A percentile compares a stretch with the other conserved stretches of the same genome.
Conservation (phyloP, 2,888 invertebrate genomes). For the Agrotis clavis region DNA sequence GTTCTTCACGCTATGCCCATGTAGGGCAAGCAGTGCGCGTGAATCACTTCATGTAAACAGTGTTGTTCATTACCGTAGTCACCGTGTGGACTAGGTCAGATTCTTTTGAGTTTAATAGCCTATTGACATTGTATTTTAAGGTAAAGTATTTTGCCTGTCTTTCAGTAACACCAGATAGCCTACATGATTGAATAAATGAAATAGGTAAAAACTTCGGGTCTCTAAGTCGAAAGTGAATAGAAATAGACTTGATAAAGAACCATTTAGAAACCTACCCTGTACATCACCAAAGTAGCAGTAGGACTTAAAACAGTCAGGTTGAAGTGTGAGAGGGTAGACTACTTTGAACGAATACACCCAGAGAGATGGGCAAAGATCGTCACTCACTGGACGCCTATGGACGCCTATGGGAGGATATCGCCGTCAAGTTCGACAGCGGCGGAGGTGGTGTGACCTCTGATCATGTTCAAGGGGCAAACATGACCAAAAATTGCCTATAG, state of each 20-base stretch:
- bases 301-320: too few relatives aligned
- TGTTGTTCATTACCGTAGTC: slow-evolving; percentile 30
- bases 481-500: background rate
- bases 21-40: slow-evolving; percentile 14
- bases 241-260: too few relatives aligned
- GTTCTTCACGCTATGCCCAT: slow-evolving; percentile 44
- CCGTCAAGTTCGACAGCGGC: background rate
- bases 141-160: background rate
- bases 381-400: too few relatives aligned
- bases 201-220: too few relatives aligned
- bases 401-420: too few relatives aligned
- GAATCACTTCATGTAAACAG: slow-evolving; percentile 46
- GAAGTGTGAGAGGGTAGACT: background rate
- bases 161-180: background rate
- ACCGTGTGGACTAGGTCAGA: slow-evolving; percentile 39
- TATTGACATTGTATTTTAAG: slow-evolving; percentile 4
- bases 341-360: too few relatives aligned
- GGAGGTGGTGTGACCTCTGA: background rate
- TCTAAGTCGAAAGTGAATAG: too few relatives aligned
- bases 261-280: too few relatives aligned
- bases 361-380: background rate
- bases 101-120: slow-evolving; percentile 20
- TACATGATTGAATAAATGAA: background rate
- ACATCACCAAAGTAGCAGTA: too few relatives aligned
- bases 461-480: background rate